Evolutionary conservation across 2,797 vertebrate genomes (phyloP).

Genomic region (Lepilemur septentrionalis): DNA sequence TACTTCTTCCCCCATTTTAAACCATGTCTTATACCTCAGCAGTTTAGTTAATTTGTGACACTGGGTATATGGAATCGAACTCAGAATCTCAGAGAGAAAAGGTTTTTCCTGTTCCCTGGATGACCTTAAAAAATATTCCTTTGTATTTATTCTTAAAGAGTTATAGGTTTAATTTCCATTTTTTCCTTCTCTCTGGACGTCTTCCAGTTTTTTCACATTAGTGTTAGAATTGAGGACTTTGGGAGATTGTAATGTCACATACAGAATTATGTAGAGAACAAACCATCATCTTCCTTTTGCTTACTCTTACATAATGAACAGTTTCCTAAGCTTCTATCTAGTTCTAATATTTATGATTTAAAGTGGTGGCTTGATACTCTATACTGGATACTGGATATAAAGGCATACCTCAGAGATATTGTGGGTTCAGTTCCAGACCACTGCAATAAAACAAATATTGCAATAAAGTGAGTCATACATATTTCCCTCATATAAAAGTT

Average conservation of each 20-base stretch:
- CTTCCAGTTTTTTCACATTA: neutral
- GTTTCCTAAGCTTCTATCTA: neutral
- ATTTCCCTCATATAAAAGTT: neutral
- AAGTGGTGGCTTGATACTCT: neutral
- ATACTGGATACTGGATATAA: neutral
- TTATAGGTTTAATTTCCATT: neutral
- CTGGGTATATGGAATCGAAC: neutral
- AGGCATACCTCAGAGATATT: neutral
- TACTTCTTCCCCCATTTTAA: neutral
- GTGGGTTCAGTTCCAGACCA: neutral
- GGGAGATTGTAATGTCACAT: neutral
- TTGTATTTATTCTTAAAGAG: neutral
- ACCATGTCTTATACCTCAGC: neutral
- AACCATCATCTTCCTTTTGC: neutral
- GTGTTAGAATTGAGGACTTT: neutral
- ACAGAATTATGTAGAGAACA: neutral
- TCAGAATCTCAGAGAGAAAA: neutral
- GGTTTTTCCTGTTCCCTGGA: neutral
- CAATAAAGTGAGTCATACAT: neutral
- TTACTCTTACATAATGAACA: neutral
- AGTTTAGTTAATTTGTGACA: neutral
- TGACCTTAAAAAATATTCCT: neutral
- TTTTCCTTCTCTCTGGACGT: neutral
- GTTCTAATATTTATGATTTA: neutral
- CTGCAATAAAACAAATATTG: neutral